Conservation (phyloP, 2,888 invertebrate species). For the Phasia obesa region DNA sequence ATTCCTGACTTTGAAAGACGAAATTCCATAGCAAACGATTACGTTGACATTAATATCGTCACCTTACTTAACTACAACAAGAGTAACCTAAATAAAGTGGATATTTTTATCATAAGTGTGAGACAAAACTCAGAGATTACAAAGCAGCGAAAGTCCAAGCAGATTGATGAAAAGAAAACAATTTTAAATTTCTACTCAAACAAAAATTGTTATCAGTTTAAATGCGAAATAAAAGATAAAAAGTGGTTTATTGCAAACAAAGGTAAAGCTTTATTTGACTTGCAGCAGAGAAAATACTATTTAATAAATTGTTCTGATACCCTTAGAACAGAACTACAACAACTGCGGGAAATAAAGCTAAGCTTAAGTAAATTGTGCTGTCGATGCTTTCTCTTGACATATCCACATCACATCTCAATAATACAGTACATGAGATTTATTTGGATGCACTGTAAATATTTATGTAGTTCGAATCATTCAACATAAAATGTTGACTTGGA, state of each 20-base stretch:
- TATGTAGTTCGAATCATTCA: no score
- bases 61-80: conserved; percentile 26
- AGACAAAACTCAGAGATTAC: conserved; percentile 43
- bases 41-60: conserved; percentile 51
- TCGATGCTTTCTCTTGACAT: conserved; percentile 2
- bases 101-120: conserved; percentile 61
- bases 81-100: conserved; percentile 14
- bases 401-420: conserved; percentile 3
- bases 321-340: conserved; percentile 28
- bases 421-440: neutral
- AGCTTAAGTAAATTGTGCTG: conserved; percentile 42
- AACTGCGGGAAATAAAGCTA: conserved; percentile 19
- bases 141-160: conserved; percentile 28
- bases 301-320: neutral
- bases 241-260: conserved; percentile 18
- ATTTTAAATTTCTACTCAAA: neutral
- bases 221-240: conserved; percentile 30
- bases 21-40: conserved; percentile 6
- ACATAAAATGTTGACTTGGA: no score
- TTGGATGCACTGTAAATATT: neutral
- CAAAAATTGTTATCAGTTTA: conserved; percentile 39
- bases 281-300: conserved; percentile 2
- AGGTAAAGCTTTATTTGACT: conserved; percentile 7
- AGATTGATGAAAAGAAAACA: conserved; percentile 38
- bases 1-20: conserved; percentile 9